A percentile compares a stretch with the other conserved stretches of the same genome.
Evolutionary conservation across 1,140 invertebrate genomes (phyloP).

Genomic region (Proales similis): DNA sequence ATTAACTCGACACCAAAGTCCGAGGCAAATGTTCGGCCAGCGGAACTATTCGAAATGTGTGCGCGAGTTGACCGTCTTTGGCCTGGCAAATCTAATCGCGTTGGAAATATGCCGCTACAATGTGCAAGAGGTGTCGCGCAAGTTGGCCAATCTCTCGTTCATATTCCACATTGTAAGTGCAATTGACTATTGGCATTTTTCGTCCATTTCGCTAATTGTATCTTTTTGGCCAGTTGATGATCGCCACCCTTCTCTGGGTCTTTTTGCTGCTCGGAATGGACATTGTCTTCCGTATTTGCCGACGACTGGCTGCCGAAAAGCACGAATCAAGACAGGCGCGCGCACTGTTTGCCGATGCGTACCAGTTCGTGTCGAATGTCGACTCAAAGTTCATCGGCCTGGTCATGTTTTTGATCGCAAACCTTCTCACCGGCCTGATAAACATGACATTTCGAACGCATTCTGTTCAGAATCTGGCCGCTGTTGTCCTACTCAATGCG

Average conservation of each 20-base stretch:
- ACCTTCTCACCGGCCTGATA: conserved; percentile 69
- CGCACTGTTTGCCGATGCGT: too few species aligned
- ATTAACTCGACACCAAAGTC: too few species aligned
- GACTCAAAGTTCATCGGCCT: conserved; percentile 60
- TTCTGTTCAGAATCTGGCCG: too few species aligned
- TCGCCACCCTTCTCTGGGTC: neutral
- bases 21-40: too few species aligned
- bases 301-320: too few species aligned
- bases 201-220: neutral
- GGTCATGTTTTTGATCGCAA: conserved; percentile 67
- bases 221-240: neutral
- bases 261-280: conserved; percentile 43
- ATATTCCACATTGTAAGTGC: conserved; percentile 11
- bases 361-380: neutral
- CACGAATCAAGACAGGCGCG: too few species aligned
- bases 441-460: too few species aligned
- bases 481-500: too few species aligned
- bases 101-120: neutral
- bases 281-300: too few species aligned
- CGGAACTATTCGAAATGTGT: too few species aligned
- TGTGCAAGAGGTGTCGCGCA: conserved; percentile 21
- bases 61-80: too few species aligned
- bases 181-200: neutral
- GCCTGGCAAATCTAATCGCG: neutral
- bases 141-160: conserved; percentile 20